Evolutionary conservation across 2,113 vertebrate species (phyloP), one percentile per base, ranked within the genome.

Genomic region (Lathamus discolor): DNA sequence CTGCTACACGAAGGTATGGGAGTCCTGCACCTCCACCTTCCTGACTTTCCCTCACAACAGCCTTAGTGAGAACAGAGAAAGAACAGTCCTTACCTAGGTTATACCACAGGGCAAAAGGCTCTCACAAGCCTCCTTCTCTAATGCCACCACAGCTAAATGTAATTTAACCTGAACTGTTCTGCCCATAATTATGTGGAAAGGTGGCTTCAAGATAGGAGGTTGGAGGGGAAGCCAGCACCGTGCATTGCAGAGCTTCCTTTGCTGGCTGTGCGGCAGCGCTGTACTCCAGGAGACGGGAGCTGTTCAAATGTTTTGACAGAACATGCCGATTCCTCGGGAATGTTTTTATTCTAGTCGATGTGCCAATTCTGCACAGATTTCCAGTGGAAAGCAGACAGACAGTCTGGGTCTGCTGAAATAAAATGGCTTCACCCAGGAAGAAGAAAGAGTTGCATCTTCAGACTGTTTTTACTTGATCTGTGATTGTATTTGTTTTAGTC

Each of bases 231-330:
- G 73, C 35, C 37, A 1, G 79, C 61, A 77, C 35, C 5, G 9
- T 2, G 4, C 1, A 0, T 1, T 22, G 57, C 81, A 69, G 80
- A 88, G 77, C 86, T 92, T 77, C 77, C 77, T 78, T 44, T 46
- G 86, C 83, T 12, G 24, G 73, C 79, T 88, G 51, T 0, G 1
- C 81, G 67, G 92, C 92, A 86, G 48, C 23, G 17, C 88, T 81
- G 57, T 79, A 90, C 78, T 48, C 74, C 1, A 9, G 84, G 95
- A 95, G 95, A 95, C 4, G 8, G 83, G 91, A 97, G 94, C 94
- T 95, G 94, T 95, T 95, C 95, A 95, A 96, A 95, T 95, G 93
- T 95, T 95, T 95, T 95, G 95, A 95, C 95, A 95, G 94, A 97
- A 95, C 85, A 70, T 76, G 87, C 91, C 74, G 70, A 95, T 91